A percentile compares a stretch with the other conserved stretches of the same genome.
phyloP scores from a whole-genome alignment of 2,113 vertebrate species.

The Phalacrocorax pelagicus region DNA sequence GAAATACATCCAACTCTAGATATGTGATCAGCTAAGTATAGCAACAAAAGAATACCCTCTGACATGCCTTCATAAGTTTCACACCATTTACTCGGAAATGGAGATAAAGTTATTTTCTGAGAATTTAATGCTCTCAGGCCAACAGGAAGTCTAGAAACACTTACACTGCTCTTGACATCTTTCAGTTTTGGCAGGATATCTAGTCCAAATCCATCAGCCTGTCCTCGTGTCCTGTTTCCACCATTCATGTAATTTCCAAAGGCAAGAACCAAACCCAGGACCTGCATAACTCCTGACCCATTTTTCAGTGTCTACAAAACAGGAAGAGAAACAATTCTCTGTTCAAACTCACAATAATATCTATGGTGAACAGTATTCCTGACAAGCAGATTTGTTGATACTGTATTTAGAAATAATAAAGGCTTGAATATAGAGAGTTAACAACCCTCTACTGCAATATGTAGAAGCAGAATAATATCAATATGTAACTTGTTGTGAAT shows the following conservation, averaged over 20 bases:
- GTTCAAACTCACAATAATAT: neutral
- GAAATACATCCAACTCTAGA: neutral
- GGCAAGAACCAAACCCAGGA: slow-evolving; percentile 91
- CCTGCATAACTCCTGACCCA: slow-evolving; percentile 81
- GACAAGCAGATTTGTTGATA: neutral
- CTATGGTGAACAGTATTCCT: neutral
- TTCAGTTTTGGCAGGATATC: slow-evolving; percentile 97
- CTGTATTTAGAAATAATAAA: too few relatives aligned
- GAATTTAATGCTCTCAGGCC: neutral
- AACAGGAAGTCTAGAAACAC: slow-evolving; percentile 26
- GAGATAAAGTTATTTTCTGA: neutral
- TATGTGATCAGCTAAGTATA: neutral
- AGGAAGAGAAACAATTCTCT: neutral
- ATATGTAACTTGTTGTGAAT: neutral
- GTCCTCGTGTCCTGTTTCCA: slow-evolving; percentile 92
- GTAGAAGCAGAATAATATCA: neutral
- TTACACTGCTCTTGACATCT: slow-evolving; percentile 98
- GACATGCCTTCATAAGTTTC: neutral
- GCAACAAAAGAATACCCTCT: neutral
- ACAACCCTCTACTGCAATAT: neutral
- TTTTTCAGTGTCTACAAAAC: slow-evolving; percentile 81
- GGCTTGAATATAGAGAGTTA: too few relatives aligned
- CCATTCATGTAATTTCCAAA: slow-evolving; percentile 99
- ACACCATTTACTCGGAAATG: neutral
- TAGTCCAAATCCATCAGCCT: slow-evolving; percentile 93